Evolutionary conservation across 2,888 invertebrate genomes (phyloP), one percentile per base, ranked within the genome.

Genomic region (Macrophya alboannulata): DNA sequence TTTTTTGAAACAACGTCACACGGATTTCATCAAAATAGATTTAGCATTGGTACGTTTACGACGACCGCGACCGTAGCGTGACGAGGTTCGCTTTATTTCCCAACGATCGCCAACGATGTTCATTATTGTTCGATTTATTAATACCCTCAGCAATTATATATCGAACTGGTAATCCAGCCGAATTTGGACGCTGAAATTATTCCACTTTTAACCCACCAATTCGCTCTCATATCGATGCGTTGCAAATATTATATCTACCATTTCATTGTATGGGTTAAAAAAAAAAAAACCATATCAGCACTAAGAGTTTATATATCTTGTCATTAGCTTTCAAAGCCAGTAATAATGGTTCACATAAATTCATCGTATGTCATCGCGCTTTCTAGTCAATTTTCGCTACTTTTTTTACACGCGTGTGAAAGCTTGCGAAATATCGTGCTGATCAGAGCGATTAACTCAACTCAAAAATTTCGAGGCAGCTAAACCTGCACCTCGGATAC

Each of bases 51-150:
- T 37, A 25, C 31, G 10, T 68, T 68, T 31, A 31, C n/a, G n/a
- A n/a, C n/a, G n/a, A n/a, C n/a, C 31, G 17, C 15, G 68, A 25
- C 68, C 31, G 8, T 77, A 55, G 77, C 77, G 77, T 77, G 77
- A 55, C 77, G 31, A 17, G 43, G 40, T 37, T 6, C 48, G 51
- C 62, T 81, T 81, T 62, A 81, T 81, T 59, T 43, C 40, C n/a
- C 12, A 81, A 59, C 40, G 25, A 81, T 59, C 40, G 43, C 21
- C 6, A 62, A 43, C 59, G 59, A 81, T 40, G 59, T 15, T 81
- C 37, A 21, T 81, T 62, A 81, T 81, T 59, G 40, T 62, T 81
- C 79, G 43, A 81, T 62, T 81, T 62, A 81, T 81, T 62, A 40
- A 59, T 45, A 81, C 81, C 21, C 81, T 21, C 62, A 59, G 43